Evolutionary conservation across 2,888 invertebrate genomes (phyloP).

Genomic region (Strigamia transsilvanica): DNA sequence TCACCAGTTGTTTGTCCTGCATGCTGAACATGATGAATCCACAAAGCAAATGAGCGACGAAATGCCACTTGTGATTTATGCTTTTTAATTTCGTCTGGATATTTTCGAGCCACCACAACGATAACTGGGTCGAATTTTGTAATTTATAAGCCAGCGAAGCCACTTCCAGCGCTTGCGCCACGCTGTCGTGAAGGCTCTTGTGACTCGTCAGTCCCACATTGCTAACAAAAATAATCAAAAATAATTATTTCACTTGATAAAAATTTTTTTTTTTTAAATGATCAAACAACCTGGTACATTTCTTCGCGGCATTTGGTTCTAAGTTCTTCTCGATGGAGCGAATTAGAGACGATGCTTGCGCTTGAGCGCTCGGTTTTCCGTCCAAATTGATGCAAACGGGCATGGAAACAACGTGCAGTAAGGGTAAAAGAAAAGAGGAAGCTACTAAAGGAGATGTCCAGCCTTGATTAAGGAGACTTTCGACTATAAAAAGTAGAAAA

Average conservation of each 20-base stretch:
- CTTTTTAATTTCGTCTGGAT: neutral
- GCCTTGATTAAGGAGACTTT: conserved; percentile 9
- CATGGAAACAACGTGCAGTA: neutral
- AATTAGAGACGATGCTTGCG: conserved; percentile 3
- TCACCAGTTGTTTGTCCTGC: conserved; percentile 32
- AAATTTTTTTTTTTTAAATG: neutral
- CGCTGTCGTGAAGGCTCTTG: neutral
- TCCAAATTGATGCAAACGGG: neutral
- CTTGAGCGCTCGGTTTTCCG: neutral
- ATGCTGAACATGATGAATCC: conserved; percentile 37
- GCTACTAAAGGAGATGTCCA: conserved; percentile 1
- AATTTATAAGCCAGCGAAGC: conserved; percentile 3
- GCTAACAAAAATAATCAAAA: neutral
- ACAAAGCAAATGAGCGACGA: neutral
- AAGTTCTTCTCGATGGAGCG: conserved; percentile 9
- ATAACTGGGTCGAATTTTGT: neutral
- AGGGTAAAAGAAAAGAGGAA: conserved; percentile 12
- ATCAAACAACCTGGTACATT: neutral
- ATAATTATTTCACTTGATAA: neutral
- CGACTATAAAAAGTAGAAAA: conserved; percentile 28
- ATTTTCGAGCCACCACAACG: conserved; percentile 33
- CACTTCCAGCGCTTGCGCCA: neutral
- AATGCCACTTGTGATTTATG: conserved; percentile 18
- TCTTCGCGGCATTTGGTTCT: neutral
- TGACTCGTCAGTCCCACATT: neutral